Percentiles rank a stretch among this genome's conserved stretches.
Conservation (phyloP, 2,888 invertebrate species). For the Andrena trimmerana region DNA sequence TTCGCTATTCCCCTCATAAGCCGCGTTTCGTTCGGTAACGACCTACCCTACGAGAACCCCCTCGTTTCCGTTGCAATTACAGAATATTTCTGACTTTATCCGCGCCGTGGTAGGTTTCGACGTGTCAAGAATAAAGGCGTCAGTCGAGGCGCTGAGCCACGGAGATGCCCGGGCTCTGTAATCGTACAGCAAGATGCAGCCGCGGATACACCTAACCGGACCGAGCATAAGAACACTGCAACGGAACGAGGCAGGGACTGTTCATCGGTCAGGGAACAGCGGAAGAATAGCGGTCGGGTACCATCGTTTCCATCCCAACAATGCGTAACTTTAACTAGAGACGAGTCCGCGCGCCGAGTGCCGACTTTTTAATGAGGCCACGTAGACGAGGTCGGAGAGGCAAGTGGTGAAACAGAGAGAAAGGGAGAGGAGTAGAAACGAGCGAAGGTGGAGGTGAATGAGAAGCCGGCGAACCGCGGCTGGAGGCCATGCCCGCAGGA, state of each 20-base stretch:
- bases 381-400: slow-evolving; percentile 52
- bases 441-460: slow-evolving; percentile 66
- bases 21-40: too few species aligned
- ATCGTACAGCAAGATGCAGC: background rate
- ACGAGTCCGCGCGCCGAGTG: slow-evolving; percentile 45
- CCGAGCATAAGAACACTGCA: slow-evolving; percentile 5
- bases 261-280: slow-evolving; percentile 23
- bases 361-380: slow-evolving; percentile 69
- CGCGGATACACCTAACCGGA: too few species aligned
- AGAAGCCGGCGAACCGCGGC: slow-evolving; percentile 83
- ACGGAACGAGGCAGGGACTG: slow-evolving; percentile 3
- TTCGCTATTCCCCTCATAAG: too few species aligned
- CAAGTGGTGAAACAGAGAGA: slow-evolving; percentile 24
- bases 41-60: too few species aligned
- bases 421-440: slow-evolving; percentile 42
- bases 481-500: slow-evolving; percentile 72
- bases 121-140: too few species aligned
- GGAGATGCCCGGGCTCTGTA: too few species aligned
- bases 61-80: too few species aligned
- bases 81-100: too few species aligned
- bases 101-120: too few species aligned
- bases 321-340: slow-evolving; percentile 44
- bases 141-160: too few species aligned
- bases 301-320: slow-evolving; percentile 49
- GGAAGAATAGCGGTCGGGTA: slow-evolving; percentile 42